phyloP scores from a whole-genome alignment of 23 tunicate genomes.

The Styela clava region DNA sequence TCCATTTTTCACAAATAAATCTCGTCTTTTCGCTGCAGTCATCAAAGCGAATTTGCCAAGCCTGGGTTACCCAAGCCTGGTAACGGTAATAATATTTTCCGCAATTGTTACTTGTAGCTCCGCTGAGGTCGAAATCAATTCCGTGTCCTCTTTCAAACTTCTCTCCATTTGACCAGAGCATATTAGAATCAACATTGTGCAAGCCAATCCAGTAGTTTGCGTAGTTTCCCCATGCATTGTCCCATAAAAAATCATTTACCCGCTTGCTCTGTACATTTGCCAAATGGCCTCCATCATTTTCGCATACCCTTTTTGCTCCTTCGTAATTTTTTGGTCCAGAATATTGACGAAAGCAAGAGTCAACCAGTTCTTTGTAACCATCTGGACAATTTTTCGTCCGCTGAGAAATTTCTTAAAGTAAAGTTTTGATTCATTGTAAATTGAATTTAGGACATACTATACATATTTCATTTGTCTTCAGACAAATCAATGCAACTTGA shows the following conservation, averaged over 20 bases:
- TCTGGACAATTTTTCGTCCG: background rate
- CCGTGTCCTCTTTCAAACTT: background rate
- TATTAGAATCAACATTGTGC: background rate
- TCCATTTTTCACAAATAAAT: background rate
- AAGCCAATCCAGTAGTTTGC: background rate
- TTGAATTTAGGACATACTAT: too few relatives aligned
- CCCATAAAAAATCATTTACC: background rate
- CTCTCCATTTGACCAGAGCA: background rate
- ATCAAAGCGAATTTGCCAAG: background rate
- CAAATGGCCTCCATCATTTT: background rate
- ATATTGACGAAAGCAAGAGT: background rate
- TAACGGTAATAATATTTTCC: background rate
- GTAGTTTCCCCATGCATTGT: background rate
- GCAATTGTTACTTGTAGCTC: background rate
- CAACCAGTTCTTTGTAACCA: background rate
- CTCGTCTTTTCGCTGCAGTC: background rate
- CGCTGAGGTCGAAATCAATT: background rate
- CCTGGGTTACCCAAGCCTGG: background rate
- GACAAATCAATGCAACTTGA: too few relatives aligned
- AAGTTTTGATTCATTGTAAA: too few relatives aligned
- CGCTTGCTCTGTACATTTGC: background rate
- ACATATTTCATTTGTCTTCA: too few relatives aligned
- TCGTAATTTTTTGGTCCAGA: background rate
- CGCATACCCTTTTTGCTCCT: background rate
- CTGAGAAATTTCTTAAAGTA: background rate